Conservation (phyloP, 2,113 vertebrate genomes). For the Oplegnathus fasciatus region DNA sequence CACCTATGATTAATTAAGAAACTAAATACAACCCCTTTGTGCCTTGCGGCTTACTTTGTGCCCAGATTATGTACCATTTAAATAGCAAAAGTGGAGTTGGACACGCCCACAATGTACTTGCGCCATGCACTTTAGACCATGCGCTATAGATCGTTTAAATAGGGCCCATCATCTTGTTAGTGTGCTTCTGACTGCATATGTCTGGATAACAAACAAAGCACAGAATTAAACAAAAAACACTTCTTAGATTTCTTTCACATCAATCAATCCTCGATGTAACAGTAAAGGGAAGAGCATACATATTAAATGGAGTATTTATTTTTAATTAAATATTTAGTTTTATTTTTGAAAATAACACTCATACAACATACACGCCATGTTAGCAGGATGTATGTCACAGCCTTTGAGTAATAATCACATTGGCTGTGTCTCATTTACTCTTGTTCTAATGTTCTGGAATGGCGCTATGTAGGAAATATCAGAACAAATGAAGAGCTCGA, state of each 20-base stretch:
- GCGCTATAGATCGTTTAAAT: too few relatives aligned
- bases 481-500: background rate
- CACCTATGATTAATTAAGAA: too few relatives aligned
- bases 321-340: background rate
- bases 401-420: background rate
- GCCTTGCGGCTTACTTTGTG: too few relatives aligned
- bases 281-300: too few relatives aligned
- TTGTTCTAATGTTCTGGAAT: background rate
- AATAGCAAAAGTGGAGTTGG: too few relatives aligned
- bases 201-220: background rate
- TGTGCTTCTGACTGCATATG: background rate
- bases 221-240: too few relatives aligned
- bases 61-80: too few relatives aligned
- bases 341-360: background rate
- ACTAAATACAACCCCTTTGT: too few relatives aligned
- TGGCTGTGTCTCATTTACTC: background rate
- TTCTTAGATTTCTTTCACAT: too few relatives aligned
- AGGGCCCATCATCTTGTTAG: background rate
- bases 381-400: background rate
- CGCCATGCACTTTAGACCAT: too few relatives aligned
- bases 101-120: too few relatives aligned
- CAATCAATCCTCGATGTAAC: too few relatives aligned
- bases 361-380: background rate
- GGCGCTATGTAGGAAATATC: background rate
- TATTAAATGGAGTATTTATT: conserved; percentile 18